These are phyloP conservation scores for Toxonevra muliebris DNA, from an alignment of 2,888 invertebrate species.

Conservation along the genomic window DNA sequence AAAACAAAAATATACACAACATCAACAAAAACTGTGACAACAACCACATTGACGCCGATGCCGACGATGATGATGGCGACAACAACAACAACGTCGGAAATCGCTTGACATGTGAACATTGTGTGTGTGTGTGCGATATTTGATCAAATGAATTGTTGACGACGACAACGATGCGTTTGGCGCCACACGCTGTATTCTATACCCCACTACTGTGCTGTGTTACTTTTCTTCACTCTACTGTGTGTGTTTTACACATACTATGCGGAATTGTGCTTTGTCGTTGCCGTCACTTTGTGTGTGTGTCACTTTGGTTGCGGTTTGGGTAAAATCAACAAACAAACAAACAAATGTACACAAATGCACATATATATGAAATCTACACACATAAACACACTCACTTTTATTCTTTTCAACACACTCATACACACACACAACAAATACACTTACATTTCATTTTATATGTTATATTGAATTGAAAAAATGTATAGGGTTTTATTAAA, in stretches of 20 bases:
- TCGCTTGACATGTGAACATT: background rate
- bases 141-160: conserved; percentile 41
- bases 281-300: background rate
- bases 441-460: conserved; percentile 9
- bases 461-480: background rate
- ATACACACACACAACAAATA: conserved; percentile 4
- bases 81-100: background rate
- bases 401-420: background rate
- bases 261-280: background rate
- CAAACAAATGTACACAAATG: background rate
- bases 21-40: too few species aligned
- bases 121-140: conserved; percentile 26
- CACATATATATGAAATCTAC: background rate
- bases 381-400: background rate
- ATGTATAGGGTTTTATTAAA: conserved; percentile 92
- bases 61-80: background rate
- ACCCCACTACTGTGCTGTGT: conserved; percentile 8
- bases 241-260: too few species aligned
- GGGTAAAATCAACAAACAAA: background rate
- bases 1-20: too few species aligned
- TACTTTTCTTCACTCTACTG: too few species aligned
- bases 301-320: conserved; percentile 11
- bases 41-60: too few species aligned
- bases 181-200: too few species aligned
- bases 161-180: background rate